phyloP scores from a whole-genome alignment of 1,140 invertebrate genomes.

The Coptotermes formosanus region DNA sequence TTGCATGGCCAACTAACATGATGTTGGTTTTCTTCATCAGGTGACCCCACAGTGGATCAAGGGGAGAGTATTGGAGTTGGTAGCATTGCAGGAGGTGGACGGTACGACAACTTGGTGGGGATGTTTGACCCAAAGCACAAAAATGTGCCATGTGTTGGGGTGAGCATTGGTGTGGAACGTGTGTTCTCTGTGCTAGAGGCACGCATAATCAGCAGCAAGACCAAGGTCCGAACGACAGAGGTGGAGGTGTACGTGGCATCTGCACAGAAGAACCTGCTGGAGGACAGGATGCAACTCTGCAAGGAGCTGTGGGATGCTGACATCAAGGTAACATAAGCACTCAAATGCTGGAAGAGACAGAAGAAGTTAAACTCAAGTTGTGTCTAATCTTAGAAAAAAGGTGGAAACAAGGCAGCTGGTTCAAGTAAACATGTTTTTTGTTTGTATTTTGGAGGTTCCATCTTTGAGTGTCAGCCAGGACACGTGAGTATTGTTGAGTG shows the following conservation, averaged over 20 bases:
- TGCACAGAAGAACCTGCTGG: constrained; percentile 90
- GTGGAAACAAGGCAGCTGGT: too few relatives aligned
- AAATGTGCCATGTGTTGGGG: constrained; percentile 94
- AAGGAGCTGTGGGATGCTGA: constrained; percentile 82
- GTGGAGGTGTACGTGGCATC: constrained; percentile 91
- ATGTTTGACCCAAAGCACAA: constrained; percentile 93
- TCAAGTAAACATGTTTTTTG: too few relatives aligned
- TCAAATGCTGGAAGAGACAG: not conserved
- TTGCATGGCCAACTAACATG: too few relatives aligned
- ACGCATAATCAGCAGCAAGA: constrained; percentile 56
- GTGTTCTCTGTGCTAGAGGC: constrained; percentile 93
- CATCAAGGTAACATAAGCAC: constrained; percentile 65
- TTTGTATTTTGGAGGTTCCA: too few relatives aligned
- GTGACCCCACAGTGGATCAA: not conserved
- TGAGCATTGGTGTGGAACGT: constrained; percentile 95
- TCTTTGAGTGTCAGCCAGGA: too few relatives aligned
- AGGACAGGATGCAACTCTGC: constrained; percentile 85
- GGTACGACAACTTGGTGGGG: constrained; percentile 96
- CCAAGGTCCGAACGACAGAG: constrained; percentile 73
- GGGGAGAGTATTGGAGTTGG: constrained; percentile 27
- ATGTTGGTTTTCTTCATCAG: not conserved
- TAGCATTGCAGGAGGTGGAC: constrained; percentile 94
- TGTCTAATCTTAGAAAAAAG: not conserved
- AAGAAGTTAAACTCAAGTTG: not conserved
- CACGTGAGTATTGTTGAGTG: too few relatives aligned